Base-by-base conservation (phyloP, 2,797 vertebrate species). In the Dromococcyx pavoninus region DNA sequence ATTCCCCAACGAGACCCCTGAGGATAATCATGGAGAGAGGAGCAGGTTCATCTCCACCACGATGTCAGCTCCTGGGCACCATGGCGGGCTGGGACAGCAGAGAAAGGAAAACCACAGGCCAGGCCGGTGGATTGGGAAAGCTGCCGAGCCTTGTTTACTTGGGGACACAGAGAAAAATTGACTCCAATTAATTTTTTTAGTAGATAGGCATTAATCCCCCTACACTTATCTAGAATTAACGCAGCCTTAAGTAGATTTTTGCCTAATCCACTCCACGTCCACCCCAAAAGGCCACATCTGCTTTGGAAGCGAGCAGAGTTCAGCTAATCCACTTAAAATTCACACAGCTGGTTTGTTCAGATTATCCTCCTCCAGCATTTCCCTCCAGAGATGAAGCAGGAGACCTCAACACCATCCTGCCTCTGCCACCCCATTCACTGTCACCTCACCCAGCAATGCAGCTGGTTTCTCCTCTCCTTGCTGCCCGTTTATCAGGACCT, bases 1-100 rank as follows among this genome's bases (percentile, higher is more conserved):
- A 62, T 89, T 54, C 53, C 91, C 79, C 96, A 95, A 94, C 86
- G 88, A 97, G 91, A 61, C 67, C 94, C 71, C 79, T 94, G 92
- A 89, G 96, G 71, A 95, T 89, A 86, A 90, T 71, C 70, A 94
- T n/a, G 15, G 33, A 64, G 83, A 67, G 58, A 84, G 72, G 69
- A 86, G 72, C 65, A 71, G 65, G 51, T 62, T 87, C 62, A 17
- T 27, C 48, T 50, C 64, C 79, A 70, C 8, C 2, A 1, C 0
- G 0, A 12, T 1, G 9, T 17, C 71, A 57, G 86, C 71, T 87
- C 67, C 66, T 8, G 61, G 33, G 43, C n/a, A 39, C 24, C 0
- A 0, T 10, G 33, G 1, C 0, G 27, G 39, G 57, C 71, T 32
- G 37, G 56, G 58, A n/a, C 9, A 37, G 77, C 6, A 12, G 66